Evolutionary conservation across 2,888 invertebrate genomes (phyloP), one percentile per base, ranked within the genome.

Genomic region (Trissolcus japonicus): DNA sequence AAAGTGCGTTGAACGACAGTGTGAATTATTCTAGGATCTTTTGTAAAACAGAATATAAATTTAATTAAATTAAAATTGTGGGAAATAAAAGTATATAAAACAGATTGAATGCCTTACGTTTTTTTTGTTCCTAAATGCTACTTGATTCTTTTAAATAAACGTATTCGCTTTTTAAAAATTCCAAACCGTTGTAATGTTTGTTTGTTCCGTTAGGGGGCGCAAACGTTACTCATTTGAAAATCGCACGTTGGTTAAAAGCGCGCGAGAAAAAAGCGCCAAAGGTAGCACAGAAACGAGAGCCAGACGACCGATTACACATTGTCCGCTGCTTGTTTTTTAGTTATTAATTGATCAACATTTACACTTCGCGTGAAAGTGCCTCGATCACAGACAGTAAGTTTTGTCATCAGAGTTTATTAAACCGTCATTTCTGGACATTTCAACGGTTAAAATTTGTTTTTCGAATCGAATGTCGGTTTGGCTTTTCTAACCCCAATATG

Each of bases 211-310:
- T 16, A 46, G 46, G 7, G 6, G 46, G 46, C 46, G 14, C 7
- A 6, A n/a, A 6, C 1, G 46, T 46, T 16, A 7, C 4, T n/a
- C 46, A 46, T 46, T 46, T 46, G 14, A 14, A 53, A 53, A n/a
- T 53, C 53, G 21, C 17, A 17, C 50, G 25, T 21, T 53, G 6
- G n/a, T 21, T 14, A 46, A 46, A 46, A 46, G 46, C n/a, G 46
- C 46, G 46, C 46, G 46, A 46, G 46, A 46, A 46, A 46, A 46
- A 46, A 46, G 46, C 46, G 46, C 46, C 46, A 46, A 46, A 46
- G 14, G 14, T 1, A 1, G 29, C 29, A 29, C 9, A 29, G 4
- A 2, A 35, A 35, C 35, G 11, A 35, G 35, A 35, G 35, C 35
- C 35, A 25, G 25, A 25, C 35, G 35, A 35, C 9, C 7, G 35